Evolutionary conservation across 2,888 invertebrate genomes (phyloP).

Genomic region (Tetranychus piercei): DNA sequence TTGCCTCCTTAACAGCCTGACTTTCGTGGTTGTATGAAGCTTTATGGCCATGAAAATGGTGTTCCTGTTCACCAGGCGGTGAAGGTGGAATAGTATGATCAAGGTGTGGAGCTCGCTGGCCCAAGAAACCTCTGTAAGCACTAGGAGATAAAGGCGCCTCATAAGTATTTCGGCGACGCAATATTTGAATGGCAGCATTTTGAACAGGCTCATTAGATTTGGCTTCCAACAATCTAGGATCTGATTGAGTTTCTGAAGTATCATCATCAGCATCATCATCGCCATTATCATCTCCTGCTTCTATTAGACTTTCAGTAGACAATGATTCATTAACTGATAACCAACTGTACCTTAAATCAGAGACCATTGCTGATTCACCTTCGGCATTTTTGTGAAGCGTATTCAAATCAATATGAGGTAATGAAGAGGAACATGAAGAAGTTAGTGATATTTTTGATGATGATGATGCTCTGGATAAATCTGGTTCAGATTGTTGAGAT

Average conservation of each 20-base stretch:
- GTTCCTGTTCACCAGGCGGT: conserved; percentile 36
- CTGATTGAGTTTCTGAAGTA: neutral
- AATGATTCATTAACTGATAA: conserved; percentile 18
- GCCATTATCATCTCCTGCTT: neutral
- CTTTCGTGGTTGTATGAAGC: neutral
- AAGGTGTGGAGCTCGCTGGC: conserved; percentile 32
- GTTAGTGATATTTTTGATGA: too few species aligned
- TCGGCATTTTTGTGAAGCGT: conserved; percentile 43
- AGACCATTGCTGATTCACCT: conserved; percentile 30
- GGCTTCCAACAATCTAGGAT: neutral
- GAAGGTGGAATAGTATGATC: conserved; percentile 41
- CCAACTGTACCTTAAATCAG: conserved; percentile 29
- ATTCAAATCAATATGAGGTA: conserved; percentile 21
- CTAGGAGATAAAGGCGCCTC: conserved; percentile 29
- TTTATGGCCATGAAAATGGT: conserved; percentile 20
- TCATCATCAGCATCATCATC: neutral
- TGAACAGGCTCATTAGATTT: neutral
- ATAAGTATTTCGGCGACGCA: conserved; percentile 24
- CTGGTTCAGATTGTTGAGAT: neutral
- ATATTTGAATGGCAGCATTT: conserved; percentile 10
- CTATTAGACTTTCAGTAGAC: neutral
- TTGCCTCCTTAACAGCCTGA: conserved; percentile 17
- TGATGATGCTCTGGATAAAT: too few species aligned
- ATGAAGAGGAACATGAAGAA: neutral
- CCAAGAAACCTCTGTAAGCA: conserved; percentile 26